Evolutionary conservation across 35 echinoderm and acorn worm species (phyloP).

Genomic region (Hemicentrotus pulcherrimus): DNA sequence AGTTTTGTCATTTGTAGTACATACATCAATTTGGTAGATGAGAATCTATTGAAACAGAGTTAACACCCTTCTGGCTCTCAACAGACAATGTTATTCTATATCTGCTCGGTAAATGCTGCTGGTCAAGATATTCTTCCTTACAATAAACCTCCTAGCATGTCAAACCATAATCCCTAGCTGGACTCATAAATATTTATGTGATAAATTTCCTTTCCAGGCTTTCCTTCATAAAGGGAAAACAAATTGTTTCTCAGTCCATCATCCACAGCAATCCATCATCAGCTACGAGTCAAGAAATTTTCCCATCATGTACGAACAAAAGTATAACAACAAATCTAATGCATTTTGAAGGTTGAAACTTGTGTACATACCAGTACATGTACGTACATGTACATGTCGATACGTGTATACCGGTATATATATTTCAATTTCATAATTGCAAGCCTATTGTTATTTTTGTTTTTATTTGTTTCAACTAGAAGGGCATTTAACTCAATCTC

Average conservation of each 20-base stretch:
- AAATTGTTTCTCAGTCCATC: background rate
- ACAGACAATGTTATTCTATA: background rate
- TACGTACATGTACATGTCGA: no score
- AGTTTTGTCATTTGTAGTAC: no score
- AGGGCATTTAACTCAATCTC: no score
- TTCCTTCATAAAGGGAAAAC: background rate
- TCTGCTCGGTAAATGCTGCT: background rate
- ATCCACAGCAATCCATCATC: background rate
- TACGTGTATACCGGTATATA: no score
- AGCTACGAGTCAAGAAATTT: background rate
- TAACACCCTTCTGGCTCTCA: background rate
- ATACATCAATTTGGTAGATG: no score
- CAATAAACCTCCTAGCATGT: background rate
- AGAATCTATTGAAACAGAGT: no score
- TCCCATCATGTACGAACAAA: background rate
- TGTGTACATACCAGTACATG: background rate
- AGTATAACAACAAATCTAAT: background rate
- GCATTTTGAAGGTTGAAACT: background rate
- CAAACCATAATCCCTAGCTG: background rate
- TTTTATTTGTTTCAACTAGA: no score
- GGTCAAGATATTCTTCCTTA: background rate
- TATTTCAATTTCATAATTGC: no score
- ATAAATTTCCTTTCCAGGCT: background rate
- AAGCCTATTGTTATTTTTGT: no score
- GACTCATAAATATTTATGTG: background rate